Evolutionary conservation across 2,113 vertebrate genomes (phyloP).

Genomic region (Castor canadensis): DNA sequence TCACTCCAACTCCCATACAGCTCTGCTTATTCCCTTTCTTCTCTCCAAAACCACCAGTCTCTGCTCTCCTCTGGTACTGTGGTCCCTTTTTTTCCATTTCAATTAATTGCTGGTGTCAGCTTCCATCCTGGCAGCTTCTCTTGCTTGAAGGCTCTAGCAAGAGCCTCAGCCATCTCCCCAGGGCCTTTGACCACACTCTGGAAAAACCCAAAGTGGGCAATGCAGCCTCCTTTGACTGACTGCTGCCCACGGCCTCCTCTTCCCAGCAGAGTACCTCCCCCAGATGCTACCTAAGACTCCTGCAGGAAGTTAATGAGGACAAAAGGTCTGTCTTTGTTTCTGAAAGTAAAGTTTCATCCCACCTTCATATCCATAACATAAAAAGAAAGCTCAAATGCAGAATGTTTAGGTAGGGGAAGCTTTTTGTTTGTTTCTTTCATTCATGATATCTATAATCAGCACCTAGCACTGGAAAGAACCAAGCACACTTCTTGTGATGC

Average conservation of each 20-base stretch:
- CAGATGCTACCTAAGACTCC: not conserved
- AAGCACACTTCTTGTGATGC: conserved; percentile 70
- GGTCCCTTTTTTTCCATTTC: not conserved
- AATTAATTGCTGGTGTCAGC: not conserved
- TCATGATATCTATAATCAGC: conserved; percentile 71
- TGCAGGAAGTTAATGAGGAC: not conserved
- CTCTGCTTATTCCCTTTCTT: not conserved
- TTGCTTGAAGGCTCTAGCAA: not conserved
- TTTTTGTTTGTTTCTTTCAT: conserved; percentile 61
- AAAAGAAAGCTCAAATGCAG: not conserved
- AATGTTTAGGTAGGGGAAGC: conserved; percentile 58
- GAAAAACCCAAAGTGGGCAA: not conserved
- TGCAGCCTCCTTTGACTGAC: not conserved
- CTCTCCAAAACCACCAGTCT: not conserved
- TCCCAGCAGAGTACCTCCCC: not conserved
- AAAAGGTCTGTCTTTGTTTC: not conserved
- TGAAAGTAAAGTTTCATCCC: conserved; percentile 23
- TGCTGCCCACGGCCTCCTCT: too few relatives aligned
- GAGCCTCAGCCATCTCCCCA: not conserved
- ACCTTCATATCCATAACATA: conserved; percentile 33
- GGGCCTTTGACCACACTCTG: not conserved
- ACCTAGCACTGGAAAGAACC: conserved; percentile 71
- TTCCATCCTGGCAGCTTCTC: not conserved
- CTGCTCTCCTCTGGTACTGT: not conserved
- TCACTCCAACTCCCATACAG: not conserved